phyloP scores from a whole-genome alignment of 2,797 vertebrate species.

The Leptoclinus maculatus region DNA sequence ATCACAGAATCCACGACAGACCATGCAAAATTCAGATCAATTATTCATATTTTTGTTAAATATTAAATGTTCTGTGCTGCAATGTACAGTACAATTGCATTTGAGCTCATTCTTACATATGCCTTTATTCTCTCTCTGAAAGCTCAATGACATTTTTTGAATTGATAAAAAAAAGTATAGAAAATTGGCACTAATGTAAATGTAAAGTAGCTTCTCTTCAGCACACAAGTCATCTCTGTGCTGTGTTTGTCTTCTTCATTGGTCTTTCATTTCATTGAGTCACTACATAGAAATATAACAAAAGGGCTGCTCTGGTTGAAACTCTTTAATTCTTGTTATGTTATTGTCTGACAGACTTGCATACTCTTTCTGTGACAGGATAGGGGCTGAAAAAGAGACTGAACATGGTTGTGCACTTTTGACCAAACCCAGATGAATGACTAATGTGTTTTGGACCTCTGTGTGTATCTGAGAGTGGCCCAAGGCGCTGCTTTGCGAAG shows the following conservation, averaged over 20 bases:
- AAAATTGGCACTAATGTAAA: conserved; percentile 8
- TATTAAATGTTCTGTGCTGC: not conserved
- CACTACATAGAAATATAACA: conserved; percentile 3
- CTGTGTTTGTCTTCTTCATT: conserved; percentile 16
- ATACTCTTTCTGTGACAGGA: conserved; percentile 44
- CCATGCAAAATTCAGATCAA: not conserved
- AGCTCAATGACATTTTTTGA: not conserved
- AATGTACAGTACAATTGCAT: not conserved
- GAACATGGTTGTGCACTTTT: conserved; percentile 46
- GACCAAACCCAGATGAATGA: conserved; percentile 51
- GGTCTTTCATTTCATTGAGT: conserved; percentile 19
- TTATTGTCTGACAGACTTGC: conserved; percentile 32
- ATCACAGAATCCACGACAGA: not conserved
- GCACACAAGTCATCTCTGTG: conserved; percentile 2
- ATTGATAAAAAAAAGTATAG: not conserved
- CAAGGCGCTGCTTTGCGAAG: conserved; percentile 30
- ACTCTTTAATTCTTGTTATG: conserved; percentile 37
- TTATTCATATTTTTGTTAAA: conserved; percentile 1
- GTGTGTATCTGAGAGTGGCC: conserved; percentile 44
- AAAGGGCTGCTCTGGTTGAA: conserved; percentile 24
- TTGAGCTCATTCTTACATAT: not conserved
- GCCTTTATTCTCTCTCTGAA: not conserved
- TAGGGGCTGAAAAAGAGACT: conserved; percentile 32
- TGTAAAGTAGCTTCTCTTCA: conserved; percentile 3
- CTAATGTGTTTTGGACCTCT: conserved; percentile 47